These are phyloP conservation scores for Melanotaenia boesemani DNA, from an alignment of 2,797 vertebrate species.

Conservation along the genomic window DNA sequence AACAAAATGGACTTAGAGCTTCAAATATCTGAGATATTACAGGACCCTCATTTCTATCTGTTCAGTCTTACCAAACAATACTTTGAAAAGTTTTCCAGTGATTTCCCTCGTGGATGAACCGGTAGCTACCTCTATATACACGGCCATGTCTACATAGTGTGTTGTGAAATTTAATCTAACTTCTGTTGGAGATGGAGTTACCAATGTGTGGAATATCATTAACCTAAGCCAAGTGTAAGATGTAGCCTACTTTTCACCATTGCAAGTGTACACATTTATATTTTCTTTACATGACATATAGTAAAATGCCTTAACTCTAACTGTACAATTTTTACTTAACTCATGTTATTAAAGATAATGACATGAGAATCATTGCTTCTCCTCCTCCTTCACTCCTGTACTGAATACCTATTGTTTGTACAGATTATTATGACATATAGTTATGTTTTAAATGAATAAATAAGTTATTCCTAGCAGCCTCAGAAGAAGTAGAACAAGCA, in stretches of 20 bases:
- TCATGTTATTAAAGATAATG: no score
- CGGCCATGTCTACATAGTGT: not conserved
- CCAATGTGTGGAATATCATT: not conserved
- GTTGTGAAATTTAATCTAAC: not conserved
- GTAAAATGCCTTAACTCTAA: not conserved
- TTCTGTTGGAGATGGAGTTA: not conserved
- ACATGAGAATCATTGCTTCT: no score
- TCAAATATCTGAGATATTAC: not conserved
- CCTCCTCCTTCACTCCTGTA: no score
- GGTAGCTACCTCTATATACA: not conserved
- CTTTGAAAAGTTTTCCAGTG: not conserved
- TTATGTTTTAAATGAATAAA: constrained; percentile 60
- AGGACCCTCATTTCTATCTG: not conserved
- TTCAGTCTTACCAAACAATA: not conserved
- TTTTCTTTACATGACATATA: not conserved
- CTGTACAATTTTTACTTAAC: not conserved
- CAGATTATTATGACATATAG: constrained; percentile 33
- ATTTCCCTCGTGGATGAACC: not conserved
- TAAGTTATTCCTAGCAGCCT: no score
- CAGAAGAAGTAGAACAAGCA: no score
- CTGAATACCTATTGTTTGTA: no score
- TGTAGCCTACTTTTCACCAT: not conserved
- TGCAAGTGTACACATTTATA: not conserved
- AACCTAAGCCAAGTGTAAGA: not conserved
- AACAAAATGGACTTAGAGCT: not conserved